Evolutionary conservation across 1,140 invertebrate species (phyloP).

Genomic region (Anastrepha ludens): DNA sequence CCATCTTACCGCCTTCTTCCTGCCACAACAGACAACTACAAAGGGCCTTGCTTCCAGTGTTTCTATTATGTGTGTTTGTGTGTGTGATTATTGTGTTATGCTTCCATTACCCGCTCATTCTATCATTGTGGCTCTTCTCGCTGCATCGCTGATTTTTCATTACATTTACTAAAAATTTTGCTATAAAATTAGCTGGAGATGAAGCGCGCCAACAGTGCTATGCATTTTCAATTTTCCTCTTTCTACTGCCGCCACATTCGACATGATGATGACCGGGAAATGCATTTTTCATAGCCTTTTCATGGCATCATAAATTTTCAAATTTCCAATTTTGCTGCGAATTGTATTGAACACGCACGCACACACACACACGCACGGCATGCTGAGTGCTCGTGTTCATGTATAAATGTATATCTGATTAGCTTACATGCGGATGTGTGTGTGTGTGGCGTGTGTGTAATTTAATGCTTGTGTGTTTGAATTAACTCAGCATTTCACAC

Average conservation of each 20-base stretch:
- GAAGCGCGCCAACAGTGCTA: too few relatives aligned
- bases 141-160: too few relatives aligned
- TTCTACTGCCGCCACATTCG: conserved; percentile 8
- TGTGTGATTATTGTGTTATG: background rate
- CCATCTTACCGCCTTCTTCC: background rate
- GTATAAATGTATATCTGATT: background rate
- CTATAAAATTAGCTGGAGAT: too few relatives aligned
- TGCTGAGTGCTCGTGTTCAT: background rate
- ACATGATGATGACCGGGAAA: background rate
- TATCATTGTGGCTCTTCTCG: background rate
- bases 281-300: conserved; percentile 40
- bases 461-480: conserved; percentile 16
- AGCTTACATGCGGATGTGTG: background rate
- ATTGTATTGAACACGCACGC: background rate
- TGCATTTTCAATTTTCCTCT: background rate
- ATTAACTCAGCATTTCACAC: conserved; percentile 1
- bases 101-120: background rate
- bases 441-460: background rate
- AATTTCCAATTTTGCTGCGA: background rate
- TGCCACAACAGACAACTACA: too few relatives aligned
- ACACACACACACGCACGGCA: background rate
- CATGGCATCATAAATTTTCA: conserved; percentile 39
- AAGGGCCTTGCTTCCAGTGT: too few relatives aligned
- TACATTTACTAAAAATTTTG: too few relatives aligned
- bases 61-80: too few relatives aligned